Percentiles rank a stretch among this genome's conserved stretches.
Evolutionary conservation across 1,140 invertebrate genomes (phyloP).

Genomic region (Caenorhabditis inopinata): DNA sequence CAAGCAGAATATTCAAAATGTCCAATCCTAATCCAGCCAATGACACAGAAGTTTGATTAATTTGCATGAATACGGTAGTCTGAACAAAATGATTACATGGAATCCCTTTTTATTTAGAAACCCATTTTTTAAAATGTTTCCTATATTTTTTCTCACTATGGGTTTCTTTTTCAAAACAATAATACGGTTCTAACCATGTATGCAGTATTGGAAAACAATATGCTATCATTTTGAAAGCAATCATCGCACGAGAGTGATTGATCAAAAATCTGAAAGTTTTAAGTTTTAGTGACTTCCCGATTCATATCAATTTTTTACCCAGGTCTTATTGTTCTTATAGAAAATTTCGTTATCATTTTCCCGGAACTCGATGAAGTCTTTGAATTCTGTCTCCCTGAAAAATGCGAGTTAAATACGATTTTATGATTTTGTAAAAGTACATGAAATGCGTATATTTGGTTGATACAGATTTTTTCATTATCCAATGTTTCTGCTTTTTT

Average conservation of each 20-base stretch:
- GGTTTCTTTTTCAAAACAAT: neutral
- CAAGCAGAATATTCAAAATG: neutral
- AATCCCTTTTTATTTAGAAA: neutral
- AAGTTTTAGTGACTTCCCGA: neutral
- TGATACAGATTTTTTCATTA: no score
- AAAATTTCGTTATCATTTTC: conserved; percentile 26
- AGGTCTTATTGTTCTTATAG: conserved; percentile 40
- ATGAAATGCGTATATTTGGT: no score
- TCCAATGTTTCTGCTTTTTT: no score
- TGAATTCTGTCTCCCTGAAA: conserved; percentile 44
- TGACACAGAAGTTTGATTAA: neutral
- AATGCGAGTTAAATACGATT: neutral
- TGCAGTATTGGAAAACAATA: conserved; percentile 36
- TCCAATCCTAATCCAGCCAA: neutral
- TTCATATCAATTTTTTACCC: conserved; percentile 34
- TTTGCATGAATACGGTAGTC: conserved; percentile 12
- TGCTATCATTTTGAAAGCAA: conserved; percentile 13
- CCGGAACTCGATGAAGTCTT: conserved; percentile 26
- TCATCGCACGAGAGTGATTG: conserved; percentile 16
- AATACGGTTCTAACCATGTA: conserved; percentile 39
- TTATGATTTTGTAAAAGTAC: neutral
- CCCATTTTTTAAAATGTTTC: neutral
- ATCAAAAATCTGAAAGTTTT: neutral
- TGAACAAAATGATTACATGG: neutral
- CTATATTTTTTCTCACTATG: neutral